Evolutionary conservation across 2,888 invertebrate species (phyloP).

Genomic region (Cheilosia vulpina): DNA sequence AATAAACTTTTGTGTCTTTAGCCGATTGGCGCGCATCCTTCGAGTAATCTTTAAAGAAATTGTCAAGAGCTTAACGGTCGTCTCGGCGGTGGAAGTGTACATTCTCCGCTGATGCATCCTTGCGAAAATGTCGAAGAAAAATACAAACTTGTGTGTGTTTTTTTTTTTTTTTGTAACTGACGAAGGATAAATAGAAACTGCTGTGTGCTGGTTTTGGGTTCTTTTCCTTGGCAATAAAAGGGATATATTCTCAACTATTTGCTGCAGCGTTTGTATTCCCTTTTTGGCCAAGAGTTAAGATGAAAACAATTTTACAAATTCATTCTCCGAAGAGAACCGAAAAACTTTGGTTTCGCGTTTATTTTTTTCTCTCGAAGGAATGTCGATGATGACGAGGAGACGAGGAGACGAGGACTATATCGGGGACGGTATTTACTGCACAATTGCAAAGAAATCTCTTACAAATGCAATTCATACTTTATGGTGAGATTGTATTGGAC

Average conservation of each 20-base stretch:
- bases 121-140: conserved; percentile 62
- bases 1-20: conserved; percentile 71
- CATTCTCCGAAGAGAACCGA: conserved; percentile 74
- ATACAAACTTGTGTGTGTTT: conserved; percentile 50
- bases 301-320: conserved; percentile 76
- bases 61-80: conserved; percentile 74
- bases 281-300: conserved; percentile 58
- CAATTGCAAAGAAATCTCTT: conserved; percentile 42
- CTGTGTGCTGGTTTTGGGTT: conserved; percentile 64
- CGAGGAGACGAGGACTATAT: conserved; percentile 40
- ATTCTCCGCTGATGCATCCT: conserved; percentile 36
- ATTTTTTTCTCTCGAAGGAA: conserved; percentile 33
- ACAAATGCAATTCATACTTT: conserved; percentile 54
- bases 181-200: conserved; percentile 71
- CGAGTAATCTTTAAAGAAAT: conserved; percentile 75
- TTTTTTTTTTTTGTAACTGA: conserved; percentile 7
- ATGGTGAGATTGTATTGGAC: conserved; percentile 7
- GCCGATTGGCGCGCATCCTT: conserved; percentile 74
- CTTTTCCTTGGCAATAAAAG: conserved; percentile 69
- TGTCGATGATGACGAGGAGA: conserved; percentile 61
- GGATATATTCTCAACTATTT: conserved; percentile 60
- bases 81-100: conserved; percentile 21
- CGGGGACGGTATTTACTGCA: conserved; percentile 57
- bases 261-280: conserved; percentile 26
- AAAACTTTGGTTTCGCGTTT: conserved; percentile 61